Evolutionary conservation across 2,888 invertebrate species (phyloP), one percentile per base, ranked within the genome.

Genomic region (Neria commutata): DNA sequence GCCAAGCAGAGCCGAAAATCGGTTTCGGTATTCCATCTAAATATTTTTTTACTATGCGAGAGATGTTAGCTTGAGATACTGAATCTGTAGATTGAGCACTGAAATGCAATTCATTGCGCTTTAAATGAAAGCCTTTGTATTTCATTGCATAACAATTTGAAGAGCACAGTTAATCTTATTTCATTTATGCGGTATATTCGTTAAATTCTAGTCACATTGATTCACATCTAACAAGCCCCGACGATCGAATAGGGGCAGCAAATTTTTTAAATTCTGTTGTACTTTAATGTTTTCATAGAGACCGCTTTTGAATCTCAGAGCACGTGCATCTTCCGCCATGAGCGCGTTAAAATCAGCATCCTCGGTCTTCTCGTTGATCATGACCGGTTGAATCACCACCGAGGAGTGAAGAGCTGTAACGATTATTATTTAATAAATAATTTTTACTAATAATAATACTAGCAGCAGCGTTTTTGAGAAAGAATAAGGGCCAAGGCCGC

Each of bases 341-440:
- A 82, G 53, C 1, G 80, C 72, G 55, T 77, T 70, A 25, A 80
- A 79, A 51, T 77, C 77, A 23, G 81, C 81, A 68, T 81, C 79
- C 1, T 71, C 74, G 6, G 77, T 64, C 49, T 78, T 68, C 52
- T 77, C 72, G 58, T 68, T 79, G 8, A 80, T 69, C 76, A 78
- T 74, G 1, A 81, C 71, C 1, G 81, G 80, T 49, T 80, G 79
- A 2, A 78, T 64, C 3, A 81, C 69, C 54, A 77, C 70, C 0
- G 74, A 60, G 1, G 80, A 76, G 45, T 76, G 74, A 29, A 81
- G 58, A 5, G 77, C 81, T 81, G 6, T 3, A n/a, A n/a, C n/a
- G n/a, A n/a, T n/a, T 10, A 33, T 42, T 24, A 26, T n/a, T 3
- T 21, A 46, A 23, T 2, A 8, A 8, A 4, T 1, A 34, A 34